phyloP scores from a whole-genome alignment of 1,140 invertebrate genomes.

The Bombus turneri region DNA sequence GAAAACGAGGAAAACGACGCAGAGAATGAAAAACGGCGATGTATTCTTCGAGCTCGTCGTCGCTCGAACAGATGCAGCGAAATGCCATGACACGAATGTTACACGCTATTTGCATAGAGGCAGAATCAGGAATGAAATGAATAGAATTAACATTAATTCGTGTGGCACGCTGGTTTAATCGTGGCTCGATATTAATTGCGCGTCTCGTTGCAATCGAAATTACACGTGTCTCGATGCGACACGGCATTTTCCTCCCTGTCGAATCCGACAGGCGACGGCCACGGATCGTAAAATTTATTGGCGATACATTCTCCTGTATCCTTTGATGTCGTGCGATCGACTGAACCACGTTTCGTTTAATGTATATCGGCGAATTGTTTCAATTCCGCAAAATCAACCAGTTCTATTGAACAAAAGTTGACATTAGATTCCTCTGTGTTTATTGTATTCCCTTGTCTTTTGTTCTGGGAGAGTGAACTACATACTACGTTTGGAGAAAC shows the following conservation, averaged over 20 bases:
- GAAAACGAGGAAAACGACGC: neutral
- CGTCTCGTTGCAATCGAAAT: slow-evolving; percentile 12
- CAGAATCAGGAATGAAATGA: slow-evolving; percentile 43
- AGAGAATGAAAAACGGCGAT: neutral
- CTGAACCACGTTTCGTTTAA: slow-evolving; percentile 53
- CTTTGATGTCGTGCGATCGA: slow-evolving; percentile 63
- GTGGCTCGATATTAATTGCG: slow-evolving; percentile 54
- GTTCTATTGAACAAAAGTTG: slow-evolving; percentile 17
- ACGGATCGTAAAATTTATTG: slow-evolving; percentile 24
- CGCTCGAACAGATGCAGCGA: neutral
- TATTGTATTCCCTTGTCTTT: too few species aligned
- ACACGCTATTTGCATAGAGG: slow-evolving; percentile 6
- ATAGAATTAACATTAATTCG: slow-evolving; percentile 63
- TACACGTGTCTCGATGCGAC: neutral
- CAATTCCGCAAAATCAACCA: slow-evolving; percentile 46
- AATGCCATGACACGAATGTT: slow-evolving; percentile 32
- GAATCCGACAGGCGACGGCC: neutral
- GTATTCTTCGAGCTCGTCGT: slow-evolving; percentile 7
- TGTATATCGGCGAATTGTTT: slow-evolving; percentile 41
- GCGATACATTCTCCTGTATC: slow-evolving; percentile 38
- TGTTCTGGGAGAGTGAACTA: too few species aligned
- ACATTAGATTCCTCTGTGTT: neutral
- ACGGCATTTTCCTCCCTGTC: neutral
- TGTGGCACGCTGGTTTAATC: slow-evolving; percentile 32
- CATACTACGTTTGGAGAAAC: too few species aligned